These are phyloP conservation scores for Anastrepha obliqua DNA, from an alignment of 1,140 invertebrate species.

Conservation along the genomic window DNA sequence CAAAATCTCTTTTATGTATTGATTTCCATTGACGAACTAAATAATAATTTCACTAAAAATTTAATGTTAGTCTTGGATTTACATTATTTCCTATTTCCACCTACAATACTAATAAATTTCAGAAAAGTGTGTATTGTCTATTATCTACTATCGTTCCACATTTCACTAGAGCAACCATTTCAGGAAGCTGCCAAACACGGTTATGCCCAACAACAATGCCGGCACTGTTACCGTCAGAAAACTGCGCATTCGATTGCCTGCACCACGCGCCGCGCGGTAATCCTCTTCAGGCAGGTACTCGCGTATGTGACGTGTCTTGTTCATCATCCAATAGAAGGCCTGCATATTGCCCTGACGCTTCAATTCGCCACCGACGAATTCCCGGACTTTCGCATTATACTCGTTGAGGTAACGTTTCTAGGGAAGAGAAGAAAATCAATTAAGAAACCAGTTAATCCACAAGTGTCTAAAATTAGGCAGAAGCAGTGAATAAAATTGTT, in stretches of 20 bases:
- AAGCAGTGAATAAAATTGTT: no score
- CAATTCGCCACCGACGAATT: constrained; percentile 82
- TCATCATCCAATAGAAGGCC: constrained; percentile 88
- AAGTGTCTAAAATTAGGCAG: no score
- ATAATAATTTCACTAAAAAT: constrained; percentile 13
- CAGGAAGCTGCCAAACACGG: constrained; percentile 55
- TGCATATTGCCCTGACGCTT: constrained; percentile 80
- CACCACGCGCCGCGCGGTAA: constrained; percentile 62
- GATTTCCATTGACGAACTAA: background rate
- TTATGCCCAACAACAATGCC: constrained; percentile 57
- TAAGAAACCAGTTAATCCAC: background rate
- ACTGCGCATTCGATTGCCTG: constrained; percentile 48
- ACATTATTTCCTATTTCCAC: background rate
- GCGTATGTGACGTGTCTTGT: constrained; percentile 82
- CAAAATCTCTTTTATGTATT: background rate
- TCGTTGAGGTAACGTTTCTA: constrained; percentile 86
- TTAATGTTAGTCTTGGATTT: background rate
- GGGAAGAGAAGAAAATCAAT: background rate
- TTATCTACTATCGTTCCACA: background rate
- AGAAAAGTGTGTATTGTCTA: background rate
- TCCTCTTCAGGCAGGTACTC: constrained; percentile 75
- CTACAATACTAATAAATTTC: constrained; percentile 30
- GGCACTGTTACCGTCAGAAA: constrained; percentile 58
- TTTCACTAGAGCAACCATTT: constrained; percentile 56
- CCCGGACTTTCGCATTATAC: constrained; percentile 84